A percentile compares a stretch with the other conserved stretches of the same genome.
These are phyloP conservation scores for Ornithorhynchus anatinus DNA, from an alignment of 2,113 vertebrate genomes.

Conservation along the genomic window DNA sequence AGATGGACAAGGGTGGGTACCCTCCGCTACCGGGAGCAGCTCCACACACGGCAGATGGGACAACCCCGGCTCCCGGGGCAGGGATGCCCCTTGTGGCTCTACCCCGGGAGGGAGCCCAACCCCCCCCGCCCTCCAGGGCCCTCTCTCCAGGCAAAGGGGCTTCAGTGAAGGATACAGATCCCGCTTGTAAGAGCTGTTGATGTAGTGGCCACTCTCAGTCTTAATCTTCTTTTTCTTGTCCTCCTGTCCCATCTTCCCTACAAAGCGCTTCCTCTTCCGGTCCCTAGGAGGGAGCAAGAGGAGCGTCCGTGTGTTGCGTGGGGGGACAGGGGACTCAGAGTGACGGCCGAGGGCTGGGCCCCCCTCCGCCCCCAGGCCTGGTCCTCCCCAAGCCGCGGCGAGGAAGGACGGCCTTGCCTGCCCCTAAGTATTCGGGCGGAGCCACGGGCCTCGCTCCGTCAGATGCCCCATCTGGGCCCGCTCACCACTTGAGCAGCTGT, in stretches of 20 bases:
- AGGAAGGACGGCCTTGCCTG: too few species aligned
- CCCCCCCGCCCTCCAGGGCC: rapidly evolving
- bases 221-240: constrained; percentile 88
- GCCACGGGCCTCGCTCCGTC: too few species aligned
- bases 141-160: rapidly evolving
- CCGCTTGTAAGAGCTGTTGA: constrained; percentile 81
- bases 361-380: not conserved
- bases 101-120: rapidly evolving
- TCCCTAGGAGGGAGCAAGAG: constrained; percentile 74
- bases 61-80: not conserved
- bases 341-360: not conserved
- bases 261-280: constrained; percentile 93
- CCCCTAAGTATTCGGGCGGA: too few species aligned
- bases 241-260: constrained; percentile 83
- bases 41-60: not conserved
- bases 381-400: too few species aligned
- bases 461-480: too few species aligned
- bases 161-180: constrained; percentile 95
- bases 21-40: too few species aligned
- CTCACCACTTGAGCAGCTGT: constrained; percentile 85
- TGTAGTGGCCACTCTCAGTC: constrained; percentile 82
- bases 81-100: not conserved
- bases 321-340: not conserved
- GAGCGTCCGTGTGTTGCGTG: not conserved
- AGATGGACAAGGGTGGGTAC: rapidly evolving